Conservation (phyloP, 2,888 invertebrate genomes). For the Baccha elongata region DNA sequence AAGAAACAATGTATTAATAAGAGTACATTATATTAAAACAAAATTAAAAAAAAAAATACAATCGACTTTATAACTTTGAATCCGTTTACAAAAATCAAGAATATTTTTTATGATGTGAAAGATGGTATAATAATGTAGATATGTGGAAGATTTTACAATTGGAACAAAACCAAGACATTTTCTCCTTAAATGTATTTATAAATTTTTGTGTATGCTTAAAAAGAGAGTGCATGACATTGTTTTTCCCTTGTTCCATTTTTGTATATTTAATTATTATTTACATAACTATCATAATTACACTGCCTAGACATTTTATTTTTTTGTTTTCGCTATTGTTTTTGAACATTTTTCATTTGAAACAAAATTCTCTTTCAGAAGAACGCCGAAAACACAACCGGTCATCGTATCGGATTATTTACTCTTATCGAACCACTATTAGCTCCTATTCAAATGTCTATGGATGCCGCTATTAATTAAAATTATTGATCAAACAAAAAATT, state of each 20-base stretch:
- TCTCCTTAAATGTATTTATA: not conserved
- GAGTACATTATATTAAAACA: constrained; percentile 19
- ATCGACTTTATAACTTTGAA: constrained; percentile 3
- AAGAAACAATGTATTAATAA: constrained; percentile 33
- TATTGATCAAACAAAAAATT: too few relatives aligned
- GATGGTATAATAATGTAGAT: not conserved
- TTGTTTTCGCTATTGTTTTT: constrained; percentile 7
- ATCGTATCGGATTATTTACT: constrained; percentile 77
- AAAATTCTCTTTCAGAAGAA: constrained; percentile 75
- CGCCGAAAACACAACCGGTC: constrained; percentile 66
- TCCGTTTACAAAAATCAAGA: constrained; percentile 1
- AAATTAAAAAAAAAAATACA: not conserved
- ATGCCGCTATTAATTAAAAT: constrained; percentile 67
- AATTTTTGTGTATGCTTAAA: constrained; percentile 31
- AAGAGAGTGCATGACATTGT: constrained; percentile 35
- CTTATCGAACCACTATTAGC: constrained; percentile 77
- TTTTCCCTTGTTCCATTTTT: constrained; percentile 40
- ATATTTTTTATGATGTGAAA: not conserved
- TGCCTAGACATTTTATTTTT: constrained; percentile 57
- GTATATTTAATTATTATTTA: constrained; percentile 46
- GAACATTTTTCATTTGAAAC: constrained; percentile 56
- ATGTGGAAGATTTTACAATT: constrained; percentile 9
- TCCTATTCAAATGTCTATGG: constrained; percentile 74
- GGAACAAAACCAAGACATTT: constrained; percentile 12
- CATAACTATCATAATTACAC: constrained; percentile 56